Evolutionary conservation across 2,888 invertebrate genomes (phyloP).

Genomic region (Pemphredon lugubris): DNA sequence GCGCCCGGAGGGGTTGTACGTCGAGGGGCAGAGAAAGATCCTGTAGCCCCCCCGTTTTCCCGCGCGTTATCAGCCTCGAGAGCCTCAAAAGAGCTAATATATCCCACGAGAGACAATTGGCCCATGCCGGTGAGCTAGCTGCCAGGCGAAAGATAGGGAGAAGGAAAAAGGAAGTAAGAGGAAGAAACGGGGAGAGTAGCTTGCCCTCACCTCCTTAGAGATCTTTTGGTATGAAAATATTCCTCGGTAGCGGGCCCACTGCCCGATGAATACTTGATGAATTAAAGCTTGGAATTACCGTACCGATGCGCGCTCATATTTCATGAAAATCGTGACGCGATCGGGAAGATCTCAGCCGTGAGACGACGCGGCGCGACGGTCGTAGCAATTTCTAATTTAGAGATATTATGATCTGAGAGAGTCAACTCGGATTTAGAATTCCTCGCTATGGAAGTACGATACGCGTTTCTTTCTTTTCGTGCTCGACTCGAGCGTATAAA

Average conservation of each 20-base stretch:
- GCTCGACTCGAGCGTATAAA: no score
- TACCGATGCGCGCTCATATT: no score
- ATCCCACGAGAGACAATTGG: conserved; percentile 68
- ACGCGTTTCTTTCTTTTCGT: no score
- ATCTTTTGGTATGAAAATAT: not conserved
- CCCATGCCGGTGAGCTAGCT: conserved; percentile 21
- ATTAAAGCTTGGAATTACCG: not conserved
- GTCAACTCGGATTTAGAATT: no score
- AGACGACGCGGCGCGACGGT: no score
- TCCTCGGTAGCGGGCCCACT: conserved; percentile 20
- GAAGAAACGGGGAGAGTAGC: not conserved
- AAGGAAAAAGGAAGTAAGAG: conserved; percentile 8
- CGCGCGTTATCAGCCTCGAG: conserved; percentile 67
- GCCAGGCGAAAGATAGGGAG: not conserved
- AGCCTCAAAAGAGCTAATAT: conserved; percentile 75
- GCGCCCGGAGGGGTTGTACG: conserved; percentile 36
- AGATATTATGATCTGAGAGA: no score
- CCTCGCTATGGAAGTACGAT: no score
- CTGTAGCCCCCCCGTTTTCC: conserved; percentile 55
- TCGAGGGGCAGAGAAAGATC: conserved; percentile 21
- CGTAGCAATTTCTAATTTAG: no score
- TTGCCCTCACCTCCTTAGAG: no score
- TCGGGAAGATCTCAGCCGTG: no score
- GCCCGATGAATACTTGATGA: conserved; percentile 37
- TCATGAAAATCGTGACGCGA: no score